Base-by-base conservation (phyloP, 2,888 invertebrate species). In the Trissolcus japonicus region DNA sequence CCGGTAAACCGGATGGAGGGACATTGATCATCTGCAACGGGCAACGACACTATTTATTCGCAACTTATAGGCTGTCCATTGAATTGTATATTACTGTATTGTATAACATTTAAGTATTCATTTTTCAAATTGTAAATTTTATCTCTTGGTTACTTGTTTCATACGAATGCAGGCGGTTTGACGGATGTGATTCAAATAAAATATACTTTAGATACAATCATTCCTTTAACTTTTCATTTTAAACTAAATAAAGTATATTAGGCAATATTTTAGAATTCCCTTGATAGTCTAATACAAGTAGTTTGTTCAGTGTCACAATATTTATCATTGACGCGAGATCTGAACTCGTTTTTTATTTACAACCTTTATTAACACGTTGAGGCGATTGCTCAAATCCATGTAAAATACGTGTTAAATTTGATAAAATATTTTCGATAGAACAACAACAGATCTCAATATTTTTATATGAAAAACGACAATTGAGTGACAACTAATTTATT, bases 201-300 rank as follows among this genome's bases (percentile, higher is more conserved):
- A 66, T 82, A 80, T 84, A 82, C 63, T 71, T 79, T 80, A 81
- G 55, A 14, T 69, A 82, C 75, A 79, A 78, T 78, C 74, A 63
- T 73, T 11, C 7, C 11, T 11, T n/a, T 9, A 3, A 9, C 11
- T 35, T 35, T 35, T 35, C 1, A 7, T 35, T 35, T 9, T 35
- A 35, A 1, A 4, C 4, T 25, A 6, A 25, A 25, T 25, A 25
- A 6, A 25, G 19, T 19, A 25, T 43, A 4, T 43, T 6, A 43
- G 13, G 9, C 43, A 11, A 6, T 25, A 6, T 25, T 25, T 25
- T 4, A 21, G 21, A n/a, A n/a, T n/a, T n/a, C n/a, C n/a, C n/a
- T n/a, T n/a, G n/a, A n/a, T n/a, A n/a, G n/a, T n/a, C n/a, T n/a
- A n/a, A n/a, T n/a, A n/a, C n/a, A n/a, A n/a, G n/a, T n/a, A n/a